phyloP scores from a whole-genome alignment of 2,888 invertebrate genomes.

The Lycaena phlaeas region DNA sequence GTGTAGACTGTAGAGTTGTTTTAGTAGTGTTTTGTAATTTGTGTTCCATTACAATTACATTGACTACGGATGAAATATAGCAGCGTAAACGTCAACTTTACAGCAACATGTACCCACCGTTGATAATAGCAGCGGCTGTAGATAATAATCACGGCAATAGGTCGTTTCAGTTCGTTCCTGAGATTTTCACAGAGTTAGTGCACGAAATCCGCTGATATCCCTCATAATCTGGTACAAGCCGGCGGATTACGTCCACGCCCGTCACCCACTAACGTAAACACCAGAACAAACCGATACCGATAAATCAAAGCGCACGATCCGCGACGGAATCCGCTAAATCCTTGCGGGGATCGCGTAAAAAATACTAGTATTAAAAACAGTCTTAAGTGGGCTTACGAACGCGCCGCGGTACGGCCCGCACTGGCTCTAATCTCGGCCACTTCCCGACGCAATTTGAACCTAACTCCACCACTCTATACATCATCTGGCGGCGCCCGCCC shows the following conservation, averaged over 20 bases:
- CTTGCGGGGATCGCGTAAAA: constrained; percentile 73
- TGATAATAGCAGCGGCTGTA: neutral
- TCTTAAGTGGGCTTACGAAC: constrained; percentile 80
- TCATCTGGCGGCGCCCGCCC: constrained; percentile 74
- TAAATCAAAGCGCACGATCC: constrained; percentile 70
- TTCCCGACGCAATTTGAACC: constrained; percentile 83
- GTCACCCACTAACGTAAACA: constrained; percentile 71
- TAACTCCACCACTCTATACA: constrained; percentile 83
- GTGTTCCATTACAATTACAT: too few relatives aligned
- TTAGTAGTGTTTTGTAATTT: too few relatives aligned
- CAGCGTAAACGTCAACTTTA: too few relatives aligned
- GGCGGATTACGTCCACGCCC: constrained; percentile 61
- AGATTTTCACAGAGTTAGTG: constrained; percentile 44
- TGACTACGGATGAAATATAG: too few relatives aligned
- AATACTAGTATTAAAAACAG: constrained; percentile 82
- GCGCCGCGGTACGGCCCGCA: constrained; percentile 77
- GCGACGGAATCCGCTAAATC: constrained; percentile 71
- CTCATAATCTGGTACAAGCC: constrained; percentile 67
- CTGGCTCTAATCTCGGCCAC: constrained; percentile 81
- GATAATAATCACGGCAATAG: neutral
- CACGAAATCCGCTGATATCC: constrained; percentile 64
- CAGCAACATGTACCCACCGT: constrained; percentile 3
- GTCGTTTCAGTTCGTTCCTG: constrained; percentile 25
- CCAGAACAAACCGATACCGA: constrained; percentile 67
- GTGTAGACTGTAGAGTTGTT: too few relatives aligned